Percentiles rank a stretch among this genome's conserved stretches.
These are phyloP conservation scores for Physella acuta DNA, from an alignment of 1,140 invertebrate species.

Conservation along the genomic window DNA sequence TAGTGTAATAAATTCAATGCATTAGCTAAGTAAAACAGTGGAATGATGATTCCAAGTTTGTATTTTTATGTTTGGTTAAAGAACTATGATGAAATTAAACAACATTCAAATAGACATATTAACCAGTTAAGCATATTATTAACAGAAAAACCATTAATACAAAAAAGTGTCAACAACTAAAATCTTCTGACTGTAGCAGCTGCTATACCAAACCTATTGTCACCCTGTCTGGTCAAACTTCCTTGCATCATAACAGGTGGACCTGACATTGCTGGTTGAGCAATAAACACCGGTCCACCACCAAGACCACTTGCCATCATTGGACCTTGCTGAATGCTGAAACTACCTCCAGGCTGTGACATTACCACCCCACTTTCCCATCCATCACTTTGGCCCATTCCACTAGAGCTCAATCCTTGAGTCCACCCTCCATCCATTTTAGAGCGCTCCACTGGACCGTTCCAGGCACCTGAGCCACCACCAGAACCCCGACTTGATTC, in stretches of 20 bases:
- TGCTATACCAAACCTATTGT: conserved; percentile 17
- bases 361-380: conserved; percentile 13
- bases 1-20: no score
- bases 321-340: conserved; percentile 14
- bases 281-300: conserved; percentile 16
- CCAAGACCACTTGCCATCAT: conserved; percentile 17
- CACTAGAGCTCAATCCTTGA: not conserved
- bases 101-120: no score
- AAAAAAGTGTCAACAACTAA: no score
- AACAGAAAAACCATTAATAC: no score
- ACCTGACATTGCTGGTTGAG: conserved; percentile 18
- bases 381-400: not conserved
- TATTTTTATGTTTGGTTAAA: no score
- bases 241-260: conserved; percentile 14
- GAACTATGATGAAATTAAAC: no score
- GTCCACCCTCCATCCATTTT: not conserved
- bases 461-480: conserved; percentile 11
- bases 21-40: no score
- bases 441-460: not conserved
- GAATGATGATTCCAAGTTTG: no score
- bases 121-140: no score
- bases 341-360: conserved; percentile 10
- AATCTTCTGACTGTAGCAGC: conserved; percentile 18
- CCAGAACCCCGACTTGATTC: conserved; percentile 7
- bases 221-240: conserved; percentile 4